These are phyloP conservation scores for Mesorhabditis belari DNA, from an alignment of 2,888 invertebrate species.

Conservation along the genomic window DNA sequence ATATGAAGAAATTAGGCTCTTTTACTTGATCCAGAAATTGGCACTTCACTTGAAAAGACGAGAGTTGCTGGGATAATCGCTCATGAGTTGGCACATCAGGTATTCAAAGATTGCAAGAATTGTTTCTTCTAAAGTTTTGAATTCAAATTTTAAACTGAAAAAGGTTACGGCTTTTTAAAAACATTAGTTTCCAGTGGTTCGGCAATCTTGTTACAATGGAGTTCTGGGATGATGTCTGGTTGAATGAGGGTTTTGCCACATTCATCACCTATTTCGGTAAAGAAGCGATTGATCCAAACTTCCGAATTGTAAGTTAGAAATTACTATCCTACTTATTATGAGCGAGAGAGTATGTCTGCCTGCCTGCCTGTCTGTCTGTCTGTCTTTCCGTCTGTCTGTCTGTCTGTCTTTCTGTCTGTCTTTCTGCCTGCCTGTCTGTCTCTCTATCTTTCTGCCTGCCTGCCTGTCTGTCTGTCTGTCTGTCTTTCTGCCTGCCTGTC, in stretches of 20 bases:
- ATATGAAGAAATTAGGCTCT: slow-evolving; percentile 55
- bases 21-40: slow-evolving; percentile 68
- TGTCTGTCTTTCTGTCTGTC: no score
- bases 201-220: slow-evolving; percentile 54
- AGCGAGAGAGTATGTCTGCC: no score
- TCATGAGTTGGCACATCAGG: slow-evolving; percentile 88
- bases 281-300: slow-evolving; percentile 35
- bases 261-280: slow-evolving; percentile 49
- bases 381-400: no score
- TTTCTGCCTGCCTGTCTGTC: no score
- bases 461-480: no score
- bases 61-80: slow-evolving; percentile 74
- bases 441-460: no score
- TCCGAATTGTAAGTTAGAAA: slow-evolving; percentile 36
- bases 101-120: background rate
- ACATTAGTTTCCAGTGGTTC: slow-evolving; percentile 52
- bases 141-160: no score
- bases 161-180: background rate
- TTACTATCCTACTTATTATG: slow-evolving; percentile 37
- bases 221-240: slow-evolving; percentile 54
- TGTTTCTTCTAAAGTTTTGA: no score
- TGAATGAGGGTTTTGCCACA: slow-evolving; percentile 52
- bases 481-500: no score
- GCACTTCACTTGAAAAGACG: slow-evolving; percentile 72
- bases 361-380: no score